A percentile compares a stretch with the other conserved stretches of the same genome.
Conservation (phyloP, 2,113 vertebrate species). For the Abramis brama region DNA sequence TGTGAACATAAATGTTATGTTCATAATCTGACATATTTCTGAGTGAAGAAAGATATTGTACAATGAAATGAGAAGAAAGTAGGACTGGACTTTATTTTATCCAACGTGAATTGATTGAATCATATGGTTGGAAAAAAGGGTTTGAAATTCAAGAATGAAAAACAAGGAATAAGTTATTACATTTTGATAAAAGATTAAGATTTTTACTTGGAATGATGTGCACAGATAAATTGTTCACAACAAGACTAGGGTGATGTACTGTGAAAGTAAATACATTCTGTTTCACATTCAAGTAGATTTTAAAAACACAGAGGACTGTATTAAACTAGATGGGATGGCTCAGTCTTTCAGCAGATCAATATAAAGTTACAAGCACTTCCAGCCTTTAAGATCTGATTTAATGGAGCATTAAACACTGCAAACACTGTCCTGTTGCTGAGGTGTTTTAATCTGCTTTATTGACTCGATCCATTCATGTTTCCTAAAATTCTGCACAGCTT, state of each 20-base stretch:
- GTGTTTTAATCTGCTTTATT: constrained; percentile 20
- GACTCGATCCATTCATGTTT: background rate
- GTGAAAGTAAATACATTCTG: background rate
- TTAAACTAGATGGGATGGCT: background rate
- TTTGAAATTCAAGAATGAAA: background rate
- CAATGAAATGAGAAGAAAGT: background rate
- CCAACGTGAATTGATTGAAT: background rate
- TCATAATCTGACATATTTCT: background rate
- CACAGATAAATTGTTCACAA: background rate
- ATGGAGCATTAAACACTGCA: constrained; percentile 14
- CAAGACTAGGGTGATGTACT: background rate
- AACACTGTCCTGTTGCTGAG: constrained; percentile 9
- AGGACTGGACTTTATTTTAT: background rate
- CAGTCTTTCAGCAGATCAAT: background rate
- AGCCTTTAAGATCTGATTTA: background rate
- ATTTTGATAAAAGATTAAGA: background rate
- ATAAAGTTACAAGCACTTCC: background rate
- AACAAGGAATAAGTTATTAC: background rate
- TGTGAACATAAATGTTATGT: too few species aligned
- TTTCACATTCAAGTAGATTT: background rate
- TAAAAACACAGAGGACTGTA: background rate
- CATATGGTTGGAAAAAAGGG: too few species aligned
- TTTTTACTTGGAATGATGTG: background rate
- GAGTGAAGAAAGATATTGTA: background rate
- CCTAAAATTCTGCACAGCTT: background rate